Evolutionary conservation across 2,888 invertebrate genomes (phyloP).

Genomic region (Thereva unica): DNA sequence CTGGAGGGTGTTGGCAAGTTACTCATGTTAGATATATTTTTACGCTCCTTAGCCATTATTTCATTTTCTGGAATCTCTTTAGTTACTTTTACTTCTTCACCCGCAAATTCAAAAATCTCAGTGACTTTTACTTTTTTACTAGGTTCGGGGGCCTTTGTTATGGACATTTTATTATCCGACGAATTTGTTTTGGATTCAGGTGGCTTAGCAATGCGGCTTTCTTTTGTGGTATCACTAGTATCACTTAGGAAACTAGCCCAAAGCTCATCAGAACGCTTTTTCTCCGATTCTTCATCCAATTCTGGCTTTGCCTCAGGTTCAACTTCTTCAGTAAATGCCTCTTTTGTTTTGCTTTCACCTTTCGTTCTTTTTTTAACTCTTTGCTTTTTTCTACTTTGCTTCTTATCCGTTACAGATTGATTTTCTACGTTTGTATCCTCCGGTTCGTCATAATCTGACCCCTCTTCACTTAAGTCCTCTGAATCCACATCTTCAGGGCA

Average conservation of each 20-base stretch:
- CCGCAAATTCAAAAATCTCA: constrained; percentile 83
- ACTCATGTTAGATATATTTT: constrained; percentile 27
- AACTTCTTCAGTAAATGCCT: constrained; percentile 49
- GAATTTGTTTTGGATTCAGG: constrained; percentile 28
- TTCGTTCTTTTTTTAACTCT: constrained; percentile 14
- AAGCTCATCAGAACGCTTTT: constrained; percentile 73
- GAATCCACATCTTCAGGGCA: constrained; percentile 65
- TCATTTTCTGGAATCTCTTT: constrained; percentile 62
- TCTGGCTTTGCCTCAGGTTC: constrained; percentile 47
- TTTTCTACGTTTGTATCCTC: constrained; percentile 59
- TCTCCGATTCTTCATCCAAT: constrained; percentile 65
- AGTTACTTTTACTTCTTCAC: constrained; percentile 73
- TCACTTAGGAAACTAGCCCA: constrained; percentile 81
- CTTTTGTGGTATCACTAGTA: constrained; percentile 58
- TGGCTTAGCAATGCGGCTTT: constrained; percentile 28
- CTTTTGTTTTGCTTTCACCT: neutral
- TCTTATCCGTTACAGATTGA: constrained; percentile 46
- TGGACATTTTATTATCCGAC: constrained; percentile 30
- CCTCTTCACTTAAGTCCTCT: constrained; percentile 56
- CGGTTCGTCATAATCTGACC: constrained; percentile 66
- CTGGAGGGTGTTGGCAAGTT: constrained; percentile 43
- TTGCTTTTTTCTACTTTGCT: constrained; percentile 40
- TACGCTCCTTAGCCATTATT: constrained; percentile 5
- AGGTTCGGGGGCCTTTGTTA: constrained; percentile 41
- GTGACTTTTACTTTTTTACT: constrained; percentile 64